These are phyloP conservation scores for Anhinga rufa DNA, from an alignment of 2,113 vertebrate genomes.

Conservation along the genomic window DNA sequence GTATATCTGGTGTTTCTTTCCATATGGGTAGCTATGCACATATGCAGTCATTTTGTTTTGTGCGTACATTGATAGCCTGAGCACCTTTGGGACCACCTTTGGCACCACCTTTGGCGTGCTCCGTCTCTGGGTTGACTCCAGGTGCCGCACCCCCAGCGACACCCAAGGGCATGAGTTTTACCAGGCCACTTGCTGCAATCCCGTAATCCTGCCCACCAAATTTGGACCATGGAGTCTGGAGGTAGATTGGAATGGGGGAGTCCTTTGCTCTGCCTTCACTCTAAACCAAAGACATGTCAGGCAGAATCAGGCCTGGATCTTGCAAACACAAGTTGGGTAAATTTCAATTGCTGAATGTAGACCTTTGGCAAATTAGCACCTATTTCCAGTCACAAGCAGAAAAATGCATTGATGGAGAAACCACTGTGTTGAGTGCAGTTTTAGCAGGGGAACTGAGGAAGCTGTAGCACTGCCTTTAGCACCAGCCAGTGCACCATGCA, in stretches of 20 bases:
- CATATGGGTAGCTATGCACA: rapidly evolving
- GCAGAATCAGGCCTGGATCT: background rate
- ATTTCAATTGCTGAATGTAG: background rate
- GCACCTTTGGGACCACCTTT: background rate
- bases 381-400: background rate
- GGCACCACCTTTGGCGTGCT: background rate
- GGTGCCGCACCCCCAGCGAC: background rate
- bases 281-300: background rate
- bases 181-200: background rate
- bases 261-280: background rate
- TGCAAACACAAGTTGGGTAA: background rate
- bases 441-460: background rate
- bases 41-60: background rate
- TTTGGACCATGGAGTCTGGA: background rate
- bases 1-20: background rate
- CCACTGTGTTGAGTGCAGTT: background rate
- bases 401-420: background rate
- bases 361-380: background rate
- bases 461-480: background rate
- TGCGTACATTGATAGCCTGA: background rate
- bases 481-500: too few species aligned
- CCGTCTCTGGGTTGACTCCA: background rate
- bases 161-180: background rate
- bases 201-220: background rate
- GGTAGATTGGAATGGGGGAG: background rate